Evolutionary conservation across 2,113 vertebrate genomes (phyloP), one percentile per base, ranked within the genome.

Genomic region (Gavia stellata): DNA sequence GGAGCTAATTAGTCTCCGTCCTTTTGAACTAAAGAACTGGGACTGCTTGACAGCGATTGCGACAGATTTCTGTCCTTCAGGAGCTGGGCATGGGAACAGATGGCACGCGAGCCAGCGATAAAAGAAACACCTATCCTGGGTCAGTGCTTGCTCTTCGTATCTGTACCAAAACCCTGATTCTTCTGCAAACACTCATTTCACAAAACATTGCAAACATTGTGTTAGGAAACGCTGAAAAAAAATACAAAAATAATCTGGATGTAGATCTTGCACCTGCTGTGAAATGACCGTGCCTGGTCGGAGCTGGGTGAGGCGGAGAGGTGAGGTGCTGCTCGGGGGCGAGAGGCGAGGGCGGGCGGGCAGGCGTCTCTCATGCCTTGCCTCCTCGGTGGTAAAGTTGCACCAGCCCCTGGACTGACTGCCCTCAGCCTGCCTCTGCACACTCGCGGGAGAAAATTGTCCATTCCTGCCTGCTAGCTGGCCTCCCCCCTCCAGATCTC

Each of bases 141-240:
- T 94, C 94, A 73, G 49, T 17, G 77, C 62, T 92, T 63, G 78
- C 83, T 94, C 92, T 93, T 90, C 88, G 72, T 95, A 71, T 81
- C 63, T 23, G 14, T 31, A 65, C 84, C 78, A 33, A 81, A 58
- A 68, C 14, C 56, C 33, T 1, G 14, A 34, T 28, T 67, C 75
- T 90, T 92, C 89, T 2, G 2, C 72, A 97, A 92, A 94, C 34
- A 84, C 44, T 88, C 8, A 0, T 94, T 95, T 96, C 94, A 95
- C 83, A 92, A 93, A 96, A 40, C 72, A 86, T 17, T 3, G 7
- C 79, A 94, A 95, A 90, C 56, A 78, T 80, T 95, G 75, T 7
- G 0, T 74, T 82, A 40, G 70, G 72, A 81, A 92, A 75, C 0
- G 0, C 42, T 49, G 6, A 28, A 77, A 53, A 66, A 40, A 25